Percentiles rank a stretch among this genome's conserved stretches.
These are phyloP conservation scores for Sussaba pulchella DNA, from an alignment of 2,888 invertebrate genomes.

Conservation along the genomic window DNA sequence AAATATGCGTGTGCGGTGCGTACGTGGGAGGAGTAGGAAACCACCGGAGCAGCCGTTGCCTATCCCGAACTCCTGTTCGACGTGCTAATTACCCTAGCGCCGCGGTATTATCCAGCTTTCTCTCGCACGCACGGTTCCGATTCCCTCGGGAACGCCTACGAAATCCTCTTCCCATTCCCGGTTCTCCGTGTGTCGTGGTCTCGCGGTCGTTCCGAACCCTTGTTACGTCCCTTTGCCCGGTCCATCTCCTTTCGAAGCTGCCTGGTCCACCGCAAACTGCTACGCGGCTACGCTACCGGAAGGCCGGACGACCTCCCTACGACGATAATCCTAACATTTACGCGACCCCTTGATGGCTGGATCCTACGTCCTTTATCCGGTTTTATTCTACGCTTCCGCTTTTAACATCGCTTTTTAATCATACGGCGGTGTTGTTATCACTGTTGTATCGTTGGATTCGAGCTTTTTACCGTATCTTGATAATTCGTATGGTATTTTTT, in stretches of 20 bases:
- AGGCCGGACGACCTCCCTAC: background rate
- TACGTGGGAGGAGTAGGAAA: constrained; percentile 51
- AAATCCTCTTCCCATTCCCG: background rate
- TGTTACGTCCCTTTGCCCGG: constrained; percentile 5
- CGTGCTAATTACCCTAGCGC: constrained; percentile 67
- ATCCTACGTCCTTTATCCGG: background rate
- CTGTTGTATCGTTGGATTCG: background rate
- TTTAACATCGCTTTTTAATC: background rate
- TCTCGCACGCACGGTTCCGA: constrained; percentile 13
- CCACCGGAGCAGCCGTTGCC: constrained; percentile 36
- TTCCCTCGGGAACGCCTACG: constrained; percentile 48
- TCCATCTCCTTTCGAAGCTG: constrained; percentile 19
- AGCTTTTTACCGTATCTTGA: background rate
- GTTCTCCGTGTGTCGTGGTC: constrained; percentile 11
- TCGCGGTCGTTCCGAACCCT: constrained; percentile 24
- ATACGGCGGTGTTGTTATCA: constrained; percentile 3
- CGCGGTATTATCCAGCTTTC: constrained; percentile 10
- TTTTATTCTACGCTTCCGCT: background rate
- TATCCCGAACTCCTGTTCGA: constrained; percentile 52
- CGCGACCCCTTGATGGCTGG: background rate
- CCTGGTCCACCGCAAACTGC: constrained; percentile 25
- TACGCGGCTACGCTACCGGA: background rate
- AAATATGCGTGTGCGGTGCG: constrained; percentile 61
- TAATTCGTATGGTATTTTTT: too few species aligned
- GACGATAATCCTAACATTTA: constrained; percentile 29